Evolutionary conservation across 2,113 vertebrate species (phyloP), one percentile per base, ranked within the genome.

Genomic region (Etheostoma spectabile): DNA sequence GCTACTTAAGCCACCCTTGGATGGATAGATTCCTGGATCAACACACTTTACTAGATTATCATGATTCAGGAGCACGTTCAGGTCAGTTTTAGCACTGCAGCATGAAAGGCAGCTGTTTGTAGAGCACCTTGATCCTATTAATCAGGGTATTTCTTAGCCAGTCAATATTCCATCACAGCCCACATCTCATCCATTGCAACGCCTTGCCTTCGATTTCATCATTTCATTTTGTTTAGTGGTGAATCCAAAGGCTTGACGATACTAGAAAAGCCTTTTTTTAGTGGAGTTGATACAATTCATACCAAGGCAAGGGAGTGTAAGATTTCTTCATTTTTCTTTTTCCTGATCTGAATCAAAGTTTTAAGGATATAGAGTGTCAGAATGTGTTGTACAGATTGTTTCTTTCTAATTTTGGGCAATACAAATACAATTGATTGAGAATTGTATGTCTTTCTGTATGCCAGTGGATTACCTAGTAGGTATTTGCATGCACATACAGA

Each of bases 121-220:
- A 51, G 66, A 70, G 72, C 42, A 14, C 76, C 80, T 68, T 85
- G 82, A 92, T 89, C 85, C 80, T 84, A 62, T 84, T 91, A 93
- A 92, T 92, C 86, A 68, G 88, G 66, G 80, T 83, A 67, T 91
- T 91, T 88, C 75, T 86, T 57, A 79, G 70, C 69, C 73, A 82
- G 82, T 86, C 84, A 86, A 48, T 67, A 86, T 82, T 85, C 51
- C 68, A 80, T 80, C 72, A 45, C 78, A 73, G 80, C 80, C 82
- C 81, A 85, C 84, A 66, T 83, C 79, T 80, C 74, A 63, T 67
- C 70, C 71, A 83, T 7, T 55, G 77, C 63, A 88, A 79, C 62
- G 63, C 69, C 69, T 91, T 93, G 88, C 89, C 61, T 84, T 77
- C 19, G 55, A 83, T 93, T 92, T 91, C 89, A 91, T 92, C 92